These are phyloP conservation scores for Alligator sinensis DNA, from an alignment of 2,113 vertebrate genomes.

Conservation along the genomic window DNA sequence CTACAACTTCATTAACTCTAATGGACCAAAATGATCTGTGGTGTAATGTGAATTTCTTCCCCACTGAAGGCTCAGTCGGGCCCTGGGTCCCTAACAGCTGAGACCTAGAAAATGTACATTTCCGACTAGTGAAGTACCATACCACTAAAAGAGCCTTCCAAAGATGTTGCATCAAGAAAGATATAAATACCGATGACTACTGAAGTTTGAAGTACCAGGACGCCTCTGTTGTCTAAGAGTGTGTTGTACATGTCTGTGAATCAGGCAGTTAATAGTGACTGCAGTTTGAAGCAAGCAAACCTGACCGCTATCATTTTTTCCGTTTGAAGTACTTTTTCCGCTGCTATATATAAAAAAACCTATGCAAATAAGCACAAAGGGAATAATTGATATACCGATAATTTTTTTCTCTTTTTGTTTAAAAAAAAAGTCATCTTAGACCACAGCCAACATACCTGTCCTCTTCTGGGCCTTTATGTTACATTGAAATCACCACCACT, in stretches of 20 bases:
- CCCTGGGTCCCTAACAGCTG: not conserved
- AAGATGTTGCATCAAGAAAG: constrained; percentile 56
- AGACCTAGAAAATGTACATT: constrained; percentile 15
- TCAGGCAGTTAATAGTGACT: constrained; percentile 58
- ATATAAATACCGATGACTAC: constrained; percentile 28
- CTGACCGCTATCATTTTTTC: constrained; percentile 41
- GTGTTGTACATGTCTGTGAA: constrained; percentile 41
- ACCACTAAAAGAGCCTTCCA: constrained; percentile 34
- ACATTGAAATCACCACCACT: constrained; percentile 12
- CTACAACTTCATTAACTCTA: not conserved
- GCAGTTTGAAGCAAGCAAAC: constrained; percentile 66
- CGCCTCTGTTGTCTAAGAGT: constrained; percentile 45
- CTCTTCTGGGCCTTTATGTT: constrained; percentile 7
- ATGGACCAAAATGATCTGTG: constrained; percentile 7
- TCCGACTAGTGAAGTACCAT: not conserved
- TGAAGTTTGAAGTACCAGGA: not conserved
- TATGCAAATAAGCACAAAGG: constrained; percentile 59
- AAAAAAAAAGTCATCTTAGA: not conserved
- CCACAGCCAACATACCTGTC: not conserved
- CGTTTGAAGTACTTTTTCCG: constrained; percentile 39
- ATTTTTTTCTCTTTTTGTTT: constrained; percentile 11
- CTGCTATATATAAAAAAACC: constrained; percentile 22
- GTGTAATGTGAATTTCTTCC: constrained; percentile 21
- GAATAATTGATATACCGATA: not conserved
- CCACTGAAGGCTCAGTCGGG: not conserved